These are phyloP conservation scores for Murina feae DNA, from an alignment of 2,113 vertebrate species.

Conservation along the genomic window DNA sequence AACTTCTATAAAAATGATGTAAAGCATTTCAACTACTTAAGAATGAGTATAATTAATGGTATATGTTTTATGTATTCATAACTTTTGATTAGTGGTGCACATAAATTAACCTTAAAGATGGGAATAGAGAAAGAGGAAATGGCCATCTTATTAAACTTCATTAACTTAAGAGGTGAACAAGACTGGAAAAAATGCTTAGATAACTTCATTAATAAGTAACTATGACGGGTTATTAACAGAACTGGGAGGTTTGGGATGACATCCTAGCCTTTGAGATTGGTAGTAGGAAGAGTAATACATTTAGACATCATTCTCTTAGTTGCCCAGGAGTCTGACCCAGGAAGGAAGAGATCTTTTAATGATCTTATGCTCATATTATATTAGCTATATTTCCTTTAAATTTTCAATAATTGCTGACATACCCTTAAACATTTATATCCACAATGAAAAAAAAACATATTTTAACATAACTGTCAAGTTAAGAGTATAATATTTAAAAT, in stretches of 20 bases:
- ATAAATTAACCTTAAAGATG: conserved; percentile 40
- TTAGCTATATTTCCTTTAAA: background rate
- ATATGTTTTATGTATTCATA: background rate
- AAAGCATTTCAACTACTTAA: background rate
- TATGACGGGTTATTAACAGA: conserved; percentile 8
- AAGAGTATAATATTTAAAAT: background rate
- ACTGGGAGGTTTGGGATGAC: background rate
- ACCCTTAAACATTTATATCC: background rate
- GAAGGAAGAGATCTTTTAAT: background rate
- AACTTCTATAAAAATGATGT: conserved; percentile 20
- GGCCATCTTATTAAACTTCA: background rate
- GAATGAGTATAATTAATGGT: conserved; percentile 12
- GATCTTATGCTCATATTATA: background rate
- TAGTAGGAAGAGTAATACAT: background rate
- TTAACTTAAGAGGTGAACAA: conserved; percentile 33
- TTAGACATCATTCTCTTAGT: background rate
- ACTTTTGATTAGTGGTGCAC: background rate
- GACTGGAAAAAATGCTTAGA: background rate
- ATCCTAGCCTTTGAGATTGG: background rate
- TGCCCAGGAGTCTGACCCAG: background rate
- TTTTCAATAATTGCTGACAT: background rate
- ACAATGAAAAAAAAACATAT: background rate
- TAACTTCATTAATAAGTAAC: background rate
- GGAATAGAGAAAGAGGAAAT: background rate
- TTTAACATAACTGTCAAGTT: background rate